Conservation (phyloP, 1,140 invertebrate genomes). For the Rhyacophila brunnea region DNA sequence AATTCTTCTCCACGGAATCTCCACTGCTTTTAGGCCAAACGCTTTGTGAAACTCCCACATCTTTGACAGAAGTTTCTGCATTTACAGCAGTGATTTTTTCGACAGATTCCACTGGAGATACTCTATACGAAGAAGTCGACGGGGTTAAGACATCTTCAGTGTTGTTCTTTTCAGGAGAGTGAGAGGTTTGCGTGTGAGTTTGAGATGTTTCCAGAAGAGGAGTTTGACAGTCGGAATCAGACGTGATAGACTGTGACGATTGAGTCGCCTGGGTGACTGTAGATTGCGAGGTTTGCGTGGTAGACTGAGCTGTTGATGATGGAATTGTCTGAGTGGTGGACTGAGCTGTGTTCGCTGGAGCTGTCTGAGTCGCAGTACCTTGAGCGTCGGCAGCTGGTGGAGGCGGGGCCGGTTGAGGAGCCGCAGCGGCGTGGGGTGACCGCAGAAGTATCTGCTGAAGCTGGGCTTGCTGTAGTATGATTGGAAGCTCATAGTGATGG, state of each 20-base stretch:
- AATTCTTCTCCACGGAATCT: no score
- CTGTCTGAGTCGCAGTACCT: constrained; percentile 47
- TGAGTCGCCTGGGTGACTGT: constrained; percentile 42
- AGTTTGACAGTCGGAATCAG: constrained; percentile 43
- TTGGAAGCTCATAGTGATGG: constrained; percentile 97
- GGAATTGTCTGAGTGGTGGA: constrained; percentile 58
- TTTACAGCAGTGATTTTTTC: no score
- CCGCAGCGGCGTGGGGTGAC: constrained; percentile 54
- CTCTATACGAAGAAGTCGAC: no score
- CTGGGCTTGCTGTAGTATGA: constrained; percentile 84
- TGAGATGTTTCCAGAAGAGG: constrained; percentile 41
- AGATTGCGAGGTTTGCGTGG: constrained; percentile 28
- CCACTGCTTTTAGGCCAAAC: no score
- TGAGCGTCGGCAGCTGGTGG: constrained; percentile 43
- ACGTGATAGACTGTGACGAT: constrained; percentile 48
- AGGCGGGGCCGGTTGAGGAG: constrained; percentile 48
- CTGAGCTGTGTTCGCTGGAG: constrained; percentile 51
- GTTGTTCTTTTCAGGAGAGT: neutral
- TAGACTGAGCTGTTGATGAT: constrained; percentile 49
- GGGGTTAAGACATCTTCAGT: neutral
- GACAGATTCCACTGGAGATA: no score
- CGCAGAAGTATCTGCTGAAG: constrained; percentile 70
- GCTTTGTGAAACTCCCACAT: no score
- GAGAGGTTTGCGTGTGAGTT: constrained; percentile 45
- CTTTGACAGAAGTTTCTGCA: no score